Conservation (phyloP, 2,888 invertebrate species). For the Glyphotaelius pellucidus region DNA sequence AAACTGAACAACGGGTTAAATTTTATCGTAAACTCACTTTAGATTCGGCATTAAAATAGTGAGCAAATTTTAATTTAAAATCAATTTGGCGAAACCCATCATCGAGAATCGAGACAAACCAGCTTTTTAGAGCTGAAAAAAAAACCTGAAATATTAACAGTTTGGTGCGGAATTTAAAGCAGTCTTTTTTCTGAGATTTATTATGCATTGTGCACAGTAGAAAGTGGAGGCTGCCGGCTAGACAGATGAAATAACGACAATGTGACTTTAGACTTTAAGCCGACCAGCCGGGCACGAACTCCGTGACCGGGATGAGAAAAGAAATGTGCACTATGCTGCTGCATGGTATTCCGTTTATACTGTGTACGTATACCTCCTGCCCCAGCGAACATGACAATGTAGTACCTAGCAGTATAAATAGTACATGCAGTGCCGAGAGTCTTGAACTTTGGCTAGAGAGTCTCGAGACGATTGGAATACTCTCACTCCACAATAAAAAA, state of each 20-base stretch:
- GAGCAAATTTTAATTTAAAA: not conserved
- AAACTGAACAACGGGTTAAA: not conserved
- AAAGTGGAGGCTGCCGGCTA: not conserved
- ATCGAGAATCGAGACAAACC: not conserved
- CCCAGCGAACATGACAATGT: too few relatives aligned
- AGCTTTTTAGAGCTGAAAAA: not conserved
- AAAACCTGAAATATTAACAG: not conserved
- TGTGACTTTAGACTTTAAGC: not conserved
- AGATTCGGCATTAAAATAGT: not conserved
- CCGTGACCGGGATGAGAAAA: not conserved
- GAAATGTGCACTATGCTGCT: not conserved
- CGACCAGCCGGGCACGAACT: not conserved
- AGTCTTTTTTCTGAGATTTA: not conserved
- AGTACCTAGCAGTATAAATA: too few relatives aligned
- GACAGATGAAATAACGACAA: not conserved
- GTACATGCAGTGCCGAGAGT: too few relatives aligned
- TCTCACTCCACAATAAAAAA: too few relatives aligned
- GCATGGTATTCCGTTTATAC: too few relatives aligned
- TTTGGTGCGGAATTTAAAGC: not conserved
- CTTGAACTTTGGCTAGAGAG: too few relatives aligned
- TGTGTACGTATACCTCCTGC: too few relatives aligned
- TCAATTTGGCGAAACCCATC: not conserved
- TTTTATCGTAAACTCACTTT: not conserved
- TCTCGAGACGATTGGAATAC: too few relatives aligned
- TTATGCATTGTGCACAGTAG: not conserved